phyloP scores from a whole-genome alignment of 2,888 invertebrate genomes.

The Phlogophora meticulosa region DNA sequence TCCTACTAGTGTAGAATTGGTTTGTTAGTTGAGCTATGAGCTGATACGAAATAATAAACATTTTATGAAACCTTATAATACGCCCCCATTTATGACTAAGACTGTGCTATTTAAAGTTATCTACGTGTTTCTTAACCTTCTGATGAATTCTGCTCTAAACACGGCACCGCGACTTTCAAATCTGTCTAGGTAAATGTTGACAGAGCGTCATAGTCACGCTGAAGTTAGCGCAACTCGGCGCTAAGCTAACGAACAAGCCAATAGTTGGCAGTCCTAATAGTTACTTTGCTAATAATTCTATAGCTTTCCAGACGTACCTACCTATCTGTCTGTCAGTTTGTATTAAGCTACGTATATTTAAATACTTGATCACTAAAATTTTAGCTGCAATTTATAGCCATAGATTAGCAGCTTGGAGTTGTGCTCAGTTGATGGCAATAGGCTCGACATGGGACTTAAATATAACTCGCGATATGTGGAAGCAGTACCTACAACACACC shows the following conservation, averaged over 20 bases:
- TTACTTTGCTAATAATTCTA: constrained; percentile 48
- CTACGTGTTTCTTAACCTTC: background rate
- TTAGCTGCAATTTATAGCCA: background rate
- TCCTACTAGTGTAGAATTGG: no score
- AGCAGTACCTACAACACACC: no score
- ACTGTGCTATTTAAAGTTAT: no score
- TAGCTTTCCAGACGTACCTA: constrained; percentile 11
- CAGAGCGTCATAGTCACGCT: constrained; percentile 30
- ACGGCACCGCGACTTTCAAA: constrained; percentile 24
- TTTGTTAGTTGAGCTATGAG: no score
- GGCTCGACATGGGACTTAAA: no score
- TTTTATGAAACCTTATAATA: no score
- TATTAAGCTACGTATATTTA: constrained; percentile 9
- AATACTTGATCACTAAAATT: background rate
- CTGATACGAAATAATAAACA: no score
- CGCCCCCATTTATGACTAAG: no score
- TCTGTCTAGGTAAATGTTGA: constrained; percentile 55
- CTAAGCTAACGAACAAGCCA: constrained; percentile 55
- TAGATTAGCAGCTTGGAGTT: no score
- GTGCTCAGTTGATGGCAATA: no score
- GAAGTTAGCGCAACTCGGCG: constrained; percentile 38
- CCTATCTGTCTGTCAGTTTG: constrained; percentile 5
- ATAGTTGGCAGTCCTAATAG: constrained; percentile 39
- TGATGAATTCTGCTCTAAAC: background rate
- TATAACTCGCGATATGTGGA: no score